phyloP scores from a whole-genome alignment of 2,797 vertebrate species.

The Pteronotus mesoamericanus region DNA sequence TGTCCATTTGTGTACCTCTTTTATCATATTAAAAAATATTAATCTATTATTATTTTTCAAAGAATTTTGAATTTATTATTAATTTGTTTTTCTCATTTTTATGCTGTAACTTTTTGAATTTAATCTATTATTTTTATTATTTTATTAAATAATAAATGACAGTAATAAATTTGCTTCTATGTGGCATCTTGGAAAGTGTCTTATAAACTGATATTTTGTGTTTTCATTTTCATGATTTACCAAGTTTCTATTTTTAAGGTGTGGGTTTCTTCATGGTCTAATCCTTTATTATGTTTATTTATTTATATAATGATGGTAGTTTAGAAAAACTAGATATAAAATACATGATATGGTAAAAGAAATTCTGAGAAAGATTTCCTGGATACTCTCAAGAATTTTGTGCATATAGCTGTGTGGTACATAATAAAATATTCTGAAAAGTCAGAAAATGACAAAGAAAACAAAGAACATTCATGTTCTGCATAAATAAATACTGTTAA shows the following conservation, averaged over 20 bases:
- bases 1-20: not conserved
- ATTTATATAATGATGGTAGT: not conserved
- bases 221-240: not conserved
- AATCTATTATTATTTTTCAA: not conserved
- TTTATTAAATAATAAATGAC: conserved; percentile 14
- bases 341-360: not conserved
- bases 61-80: not conserved
- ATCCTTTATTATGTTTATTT: not conserved
- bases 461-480: not conserved
- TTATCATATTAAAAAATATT: not conserved
- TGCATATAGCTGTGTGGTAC: not conserved
- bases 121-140: not conserved
- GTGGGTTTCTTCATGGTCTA: not conserved
- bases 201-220: not conserved
- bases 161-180: not conserved
- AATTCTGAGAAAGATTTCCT: not conserved
- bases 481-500: not conserved
- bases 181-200: not conserved
- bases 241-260: not conserved
- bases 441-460: not conserved
- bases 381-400: not conserved
- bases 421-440: not conserved
- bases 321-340: conserved; percentile 10
- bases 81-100: conserved; percentile 11
- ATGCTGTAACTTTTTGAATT: not conserved